Base-by-base conservation (phyloP, 2,888 invertebrate genomes). In the Gymnosoma rotundatum region DNA sequence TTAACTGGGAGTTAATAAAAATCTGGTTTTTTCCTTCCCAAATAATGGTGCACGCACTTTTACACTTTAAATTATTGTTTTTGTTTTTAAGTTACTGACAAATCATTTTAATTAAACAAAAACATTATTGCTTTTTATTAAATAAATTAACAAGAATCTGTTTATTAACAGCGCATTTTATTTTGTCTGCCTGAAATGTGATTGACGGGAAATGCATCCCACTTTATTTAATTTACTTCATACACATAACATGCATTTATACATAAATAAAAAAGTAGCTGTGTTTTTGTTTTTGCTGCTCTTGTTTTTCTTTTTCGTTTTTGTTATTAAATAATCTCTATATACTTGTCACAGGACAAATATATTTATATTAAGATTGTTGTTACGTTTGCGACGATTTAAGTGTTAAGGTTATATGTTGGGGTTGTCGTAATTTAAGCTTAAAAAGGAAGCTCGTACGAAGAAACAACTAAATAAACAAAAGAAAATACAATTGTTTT, bases 161-260 rank as follows among this genome's bases (percentile, higher is more conserved):
- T 42, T 12, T 12, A 2, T 42, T 42, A 48, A 36, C 48, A 45
- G 9, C 21, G n/a, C 8, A 45, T 45, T 60, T 60, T 36, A 18
- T 52, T 48, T 20, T 72, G 70, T 70, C 70, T 58, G 58, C 38
- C 58, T 48, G n/a, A 72, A 72, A 75, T 63, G 52, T 58, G 54
- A 78, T 63, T 67, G 60, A 80, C 73, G 73, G 72, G 61, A 67
- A 74, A 60, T 80, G 73, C 79, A 79, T 74, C 79, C 79, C 45
- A 64, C 74, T 54, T 54, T 54, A 64, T 56, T 54, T 12, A 52
- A 42, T 42, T 73, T 21, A 73, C 63, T 45, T 42, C 16, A 52
- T n/a, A 16, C 45, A 16, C 5, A 48, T 14, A 42, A 14, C 42
- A 6, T 2, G 1, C 50, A 50, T 50, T 7, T 18, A 50, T 50